Evolutionary conservation across 2,797 vertebrate genomes (phyloP).

Genomic region (Sebastes umbrosus): DNA sequence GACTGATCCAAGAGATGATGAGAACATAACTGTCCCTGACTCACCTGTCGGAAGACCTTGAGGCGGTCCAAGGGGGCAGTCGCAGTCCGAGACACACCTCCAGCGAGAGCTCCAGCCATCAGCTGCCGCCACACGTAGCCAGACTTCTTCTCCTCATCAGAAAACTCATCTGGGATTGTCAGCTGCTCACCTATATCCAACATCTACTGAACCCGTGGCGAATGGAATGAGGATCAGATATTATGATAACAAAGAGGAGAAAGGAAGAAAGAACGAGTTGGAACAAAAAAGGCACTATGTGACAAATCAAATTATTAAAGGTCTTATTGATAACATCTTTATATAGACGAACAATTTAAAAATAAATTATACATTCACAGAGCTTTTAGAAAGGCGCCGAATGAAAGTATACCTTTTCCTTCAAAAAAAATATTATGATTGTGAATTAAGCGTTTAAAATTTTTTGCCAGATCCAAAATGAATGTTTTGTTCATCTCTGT

Average conservation of each 20-base stretch:
- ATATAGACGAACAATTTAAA: too few relatives aligned
- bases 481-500: too few relatives aligned
- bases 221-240: neutral
- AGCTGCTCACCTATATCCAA: constrained; percentile 96
- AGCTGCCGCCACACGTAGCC: constrained; percentile 96
- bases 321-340: too few relatives aligned
- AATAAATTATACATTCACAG: too few relatives aligned
- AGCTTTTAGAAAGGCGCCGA: too few relatives aligned
- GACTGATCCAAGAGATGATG: neutral
- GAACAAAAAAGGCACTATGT: neutral
- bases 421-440: too few relatives aligned
- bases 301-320: neutral
- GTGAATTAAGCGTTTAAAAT: too few relatives aligned
- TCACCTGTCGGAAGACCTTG: constrained; percentile 97
- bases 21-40: neutral
- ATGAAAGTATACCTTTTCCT: too few relatives aligned
- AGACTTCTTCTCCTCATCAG: constrained; percentile 91
- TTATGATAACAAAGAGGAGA: neutral
- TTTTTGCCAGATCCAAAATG: too few relatives aligned
- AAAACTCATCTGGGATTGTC: constrained; percentile 94
- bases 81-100: constrained; percentile 91
- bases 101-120: constrained; percentile 90
- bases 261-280: neutral
- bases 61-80: constrained; percentile 95
- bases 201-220: constrained; percentile 81